Percentiles rank a stretch among this genome's conserved stretches.
Conservation (phyloP, 2,113 vertebrate species). For the Eurypyga helias region DNA sequence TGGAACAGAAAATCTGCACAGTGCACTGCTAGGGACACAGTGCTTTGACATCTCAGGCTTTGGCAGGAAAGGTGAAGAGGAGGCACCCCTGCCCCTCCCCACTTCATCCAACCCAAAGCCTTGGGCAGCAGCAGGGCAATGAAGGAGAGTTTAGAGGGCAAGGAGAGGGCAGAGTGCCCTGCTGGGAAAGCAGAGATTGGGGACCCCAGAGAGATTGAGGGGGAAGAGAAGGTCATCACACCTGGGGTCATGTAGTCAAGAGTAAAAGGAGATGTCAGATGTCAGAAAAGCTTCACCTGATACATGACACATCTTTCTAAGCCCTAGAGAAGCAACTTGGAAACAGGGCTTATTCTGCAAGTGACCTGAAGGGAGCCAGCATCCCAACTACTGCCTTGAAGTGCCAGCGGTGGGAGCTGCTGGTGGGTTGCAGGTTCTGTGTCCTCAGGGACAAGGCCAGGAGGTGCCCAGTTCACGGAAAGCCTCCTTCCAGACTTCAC, state of each 20-base stretch:
- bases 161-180: background rate
- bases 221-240: background rate
- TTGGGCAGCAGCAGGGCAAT: background rate
- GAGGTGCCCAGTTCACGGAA: background rate
- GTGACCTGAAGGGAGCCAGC: background rate
- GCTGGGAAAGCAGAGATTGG: background rate
- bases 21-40: background rate
- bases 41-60: background rate
- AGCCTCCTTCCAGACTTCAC: background rate
- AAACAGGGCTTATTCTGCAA: accelerated
- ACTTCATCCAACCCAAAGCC: background rate
- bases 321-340: background rate
- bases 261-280: background rate
- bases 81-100: background rate
- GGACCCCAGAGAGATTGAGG: background rate
- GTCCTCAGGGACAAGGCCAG: background rate
- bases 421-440: background rate
- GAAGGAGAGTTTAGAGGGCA: background rate
- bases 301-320: background rate
- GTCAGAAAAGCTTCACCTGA: background rate
- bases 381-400: background rate
- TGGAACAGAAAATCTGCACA: background rate
- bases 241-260: background rate
- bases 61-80: accelerated
- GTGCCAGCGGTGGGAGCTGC: background rate